Evolutionary conservation across 2,888 invertebrate genomes (phyloP), one percentile per base, ranked within the genome.

Genomic region (Heliconius erato): DNA sequence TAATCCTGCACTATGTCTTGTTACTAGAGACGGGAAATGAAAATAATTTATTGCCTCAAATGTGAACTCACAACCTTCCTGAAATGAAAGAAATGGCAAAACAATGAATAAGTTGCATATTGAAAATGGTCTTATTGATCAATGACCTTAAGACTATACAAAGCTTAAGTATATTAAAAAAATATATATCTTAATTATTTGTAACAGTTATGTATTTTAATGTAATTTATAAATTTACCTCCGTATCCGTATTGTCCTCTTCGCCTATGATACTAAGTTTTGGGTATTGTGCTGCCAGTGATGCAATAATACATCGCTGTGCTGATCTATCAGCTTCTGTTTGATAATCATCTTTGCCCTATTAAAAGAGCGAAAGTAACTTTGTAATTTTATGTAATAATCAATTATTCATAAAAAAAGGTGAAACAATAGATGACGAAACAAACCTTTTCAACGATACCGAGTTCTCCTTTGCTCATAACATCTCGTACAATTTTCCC

Each of bases 291-390:
- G 97, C 97, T 63, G 97, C 96, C 7, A 99, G 96, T 2, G 99
- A 99, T 40, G 98, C 98, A 84, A 99, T 97, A 84, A 99, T 99
- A 91, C 99, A 99, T 86, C 97, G 97, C 93, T 99, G 99, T 0
- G 99, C 99, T 49, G 98, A 98, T 86, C 99, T 97, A 92, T 99
- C 99, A 11, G 99, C 99, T 96, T 99, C 99, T 7, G 99, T 99
- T 96, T 99, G 99, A 71, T 98, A 96, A 94, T 99, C 99, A 96
- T 99, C 98, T 90, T 97, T 97, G 32, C 98, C 99, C 97, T 98
- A 89, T 59, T 85, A 84, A 68, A 69, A 7, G 76, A 78, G 67
- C 40, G 67, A 74, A 67, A 79, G 23, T 54, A 23, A 44, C 7
- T 63, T 40, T 11, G 23, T 63, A 65, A 74, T 69, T 72, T 74